These are phyloP conservation scores for Sinelater perroti DNA, from an alignment of 2,888 invertebrate species.

Conservation along the genomic window DNA sequence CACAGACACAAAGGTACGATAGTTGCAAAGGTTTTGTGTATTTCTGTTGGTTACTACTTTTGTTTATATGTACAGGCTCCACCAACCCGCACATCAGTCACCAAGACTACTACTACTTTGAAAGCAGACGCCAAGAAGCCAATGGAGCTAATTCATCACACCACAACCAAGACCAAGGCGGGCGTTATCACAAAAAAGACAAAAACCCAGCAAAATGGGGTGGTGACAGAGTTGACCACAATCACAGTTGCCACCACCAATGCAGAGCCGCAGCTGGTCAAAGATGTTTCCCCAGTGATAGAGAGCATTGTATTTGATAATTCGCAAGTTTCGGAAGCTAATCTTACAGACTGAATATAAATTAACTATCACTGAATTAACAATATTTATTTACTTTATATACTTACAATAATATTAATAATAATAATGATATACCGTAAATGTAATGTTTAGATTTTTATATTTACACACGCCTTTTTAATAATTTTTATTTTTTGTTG, in stretches of 20 bases:
- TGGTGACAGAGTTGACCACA: slow-evolving; percentile 35
- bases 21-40: no score
- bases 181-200: slow-evolving; percentile 43
- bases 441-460: slow-evolving; percentile 51
- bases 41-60: neutral
- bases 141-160: slow-evolving; percentile 26
- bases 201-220: slow-evolving; percentile 36
- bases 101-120: slow-evolving; percentile 44
- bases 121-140: slow-evolving; percentile 35
- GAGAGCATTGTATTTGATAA: slow-evolving; percentile 54
- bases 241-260: slow-evolving; percentile 29
- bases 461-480: slow-evolving; percentile 51
- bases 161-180: slow-evolving; percentile 26
- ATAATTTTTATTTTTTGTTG: slow-evolving; percentile 35
- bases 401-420: slow-evolving; percentile 6
- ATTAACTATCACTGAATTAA: slow-evolving; percentile 14
- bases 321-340: slow-evolving; percentile 50
- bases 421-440: slow-evolving; percentile 33
- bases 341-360: slow-evolving; percentile 53
- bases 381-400: slow-evolving; percentile 29
- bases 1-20: slow-evolving; percentile 52
- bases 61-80: slow-evolving; percentile 39
- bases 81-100: slow-evolving; percentile 48
- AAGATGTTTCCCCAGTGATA: slow-evolving; percentile 59
- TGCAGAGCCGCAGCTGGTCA: slow-evolving; percentile 49